These are phyloP conservation scores for Alcedo atthis DNA, from an alignment of 2,797 vertebrate species.

Conservation along the genomic window DNA sequence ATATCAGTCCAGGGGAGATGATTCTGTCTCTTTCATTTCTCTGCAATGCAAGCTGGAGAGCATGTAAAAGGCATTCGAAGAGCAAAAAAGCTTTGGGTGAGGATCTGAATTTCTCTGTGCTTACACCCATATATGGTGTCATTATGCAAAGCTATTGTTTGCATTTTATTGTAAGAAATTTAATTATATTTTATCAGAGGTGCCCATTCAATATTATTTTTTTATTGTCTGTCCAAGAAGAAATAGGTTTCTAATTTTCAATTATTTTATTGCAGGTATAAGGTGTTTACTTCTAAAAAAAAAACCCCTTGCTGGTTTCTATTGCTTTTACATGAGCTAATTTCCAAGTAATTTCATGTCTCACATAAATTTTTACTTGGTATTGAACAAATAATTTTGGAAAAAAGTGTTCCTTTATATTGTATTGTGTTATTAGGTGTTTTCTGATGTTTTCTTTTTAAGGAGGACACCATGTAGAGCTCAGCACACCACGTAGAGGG, in stretches of 20 bases:
- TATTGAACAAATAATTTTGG: background rate
- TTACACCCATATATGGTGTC: background rate
- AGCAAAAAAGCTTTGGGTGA: background rate
- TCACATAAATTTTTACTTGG: background rate
- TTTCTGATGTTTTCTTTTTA: background rate
- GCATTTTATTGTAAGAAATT: background rate
- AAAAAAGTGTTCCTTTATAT: background rate
- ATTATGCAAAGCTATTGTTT: background rate
- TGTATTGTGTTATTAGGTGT: background rate
- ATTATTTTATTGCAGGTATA: background rate
- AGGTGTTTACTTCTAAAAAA: background rate
- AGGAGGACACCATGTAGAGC: background rate
- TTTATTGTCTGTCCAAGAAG: background rate
- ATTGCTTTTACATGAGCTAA: background rate
- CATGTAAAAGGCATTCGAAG: fast-evolving
- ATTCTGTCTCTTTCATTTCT: background rate
- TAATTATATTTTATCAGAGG: background rate
- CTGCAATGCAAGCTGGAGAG: background rate
- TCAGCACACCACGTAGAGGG: background rate
- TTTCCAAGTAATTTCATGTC: background rate
- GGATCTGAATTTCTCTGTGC: background rate
- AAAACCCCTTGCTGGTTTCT: background rate
- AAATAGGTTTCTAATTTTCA: background rate
- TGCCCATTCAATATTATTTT: background rate
- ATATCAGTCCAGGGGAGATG: background rate